Evolutionary conservation across 2,888 invertebrate genomes (phyloP).

Genomic region (Clepsis dumicolana): DNA sequence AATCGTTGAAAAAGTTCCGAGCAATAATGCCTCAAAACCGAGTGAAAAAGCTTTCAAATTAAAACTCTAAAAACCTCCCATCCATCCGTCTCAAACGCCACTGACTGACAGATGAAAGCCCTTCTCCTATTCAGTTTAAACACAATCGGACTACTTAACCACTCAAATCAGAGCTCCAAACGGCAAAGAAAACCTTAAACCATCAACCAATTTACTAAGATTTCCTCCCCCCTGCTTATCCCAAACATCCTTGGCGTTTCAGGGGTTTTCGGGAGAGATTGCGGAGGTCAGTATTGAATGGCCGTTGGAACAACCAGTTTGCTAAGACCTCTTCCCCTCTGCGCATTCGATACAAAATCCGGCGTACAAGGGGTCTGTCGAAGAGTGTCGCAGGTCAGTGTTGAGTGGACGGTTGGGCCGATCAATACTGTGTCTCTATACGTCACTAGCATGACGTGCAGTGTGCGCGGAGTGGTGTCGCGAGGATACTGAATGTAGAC

Average conservation of each 20-base stretch:
- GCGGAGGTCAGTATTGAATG: too few species aligned
- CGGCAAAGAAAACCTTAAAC: background rate
- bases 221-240: background rate
- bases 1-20: background rate
- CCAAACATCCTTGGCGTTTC: background rate
- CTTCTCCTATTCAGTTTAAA: background rate
- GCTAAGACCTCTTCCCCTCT: background rate
- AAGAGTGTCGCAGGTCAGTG: background rate
- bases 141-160: constrained; percentile 8
- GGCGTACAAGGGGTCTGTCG: background rate
- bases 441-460: constrained; percentile 5
- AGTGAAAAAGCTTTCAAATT: background rate
- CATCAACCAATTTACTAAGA: background rate
- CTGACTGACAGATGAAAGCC: background rate
- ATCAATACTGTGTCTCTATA: background rate
- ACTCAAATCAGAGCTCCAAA: constrained; percentile 11
- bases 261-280: too few species aligned
- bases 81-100: background rate
- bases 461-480: background rate
- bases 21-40: background rate
- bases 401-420: background rate
- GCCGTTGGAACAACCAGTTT: background rate
- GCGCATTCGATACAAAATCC: background rate
- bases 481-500: background rate
- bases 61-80: background rate